phyloP scores from a whole-genome alignment of 2,113 vertebrate species.

The Nansenia antarctica region DNA sequence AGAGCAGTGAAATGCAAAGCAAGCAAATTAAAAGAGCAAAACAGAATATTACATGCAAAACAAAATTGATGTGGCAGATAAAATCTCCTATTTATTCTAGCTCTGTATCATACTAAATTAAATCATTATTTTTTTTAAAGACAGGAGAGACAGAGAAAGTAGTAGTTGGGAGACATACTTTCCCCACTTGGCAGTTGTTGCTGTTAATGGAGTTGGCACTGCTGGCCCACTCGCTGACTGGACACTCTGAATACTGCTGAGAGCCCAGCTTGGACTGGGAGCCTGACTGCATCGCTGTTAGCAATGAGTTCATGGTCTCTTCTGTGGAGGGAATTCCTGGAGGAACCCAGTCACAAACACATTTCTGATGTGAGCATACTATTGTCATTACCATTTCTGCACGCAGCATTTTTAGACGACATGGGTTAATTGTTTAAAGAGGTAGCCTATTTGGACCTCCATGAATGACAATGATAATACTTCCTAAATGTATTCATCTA shows the following conservation, averaged over 20 bases:
- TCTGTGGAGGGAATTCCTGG: slow-evolving; percentile 81
- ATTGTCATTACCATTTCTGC: too few species aligned
- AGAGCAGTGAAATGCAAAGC: slow-evolving; percentile 13
- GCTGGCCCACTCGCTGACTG: slow-evolving; percentile 81
- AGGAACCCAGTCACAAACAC: slow-evolving; percentile 22
- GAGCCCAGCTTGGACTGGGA: slow-evolving; percentile 73
- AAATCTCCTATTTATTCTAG: neutral
- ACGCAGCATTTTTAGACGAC: too few species aligned
- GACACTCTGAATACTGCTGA: slow-evolving; percentile 81
- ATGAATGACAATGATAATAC: too few species aligned
- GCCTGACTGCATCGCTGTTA: slow-evolving; percentile 75
- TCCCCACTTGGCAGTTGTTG: slow-evolving; percentile 79
- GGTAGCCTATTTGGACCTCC: too few species aligned
- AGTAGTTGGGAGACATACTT: slow-evolving; percentile 70
- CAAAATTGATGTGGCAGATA: slow-evolving; percentile 6
- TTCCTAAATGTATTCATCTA: too few species aligned
- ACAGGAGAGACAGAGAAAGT: neutral
- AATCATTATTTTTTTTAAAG: neutral
- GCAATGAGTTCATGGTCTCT: slow-evolving; percentile 79
- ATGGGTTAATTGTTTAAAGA: too few species aligned
- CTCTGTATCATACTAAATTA: neutral
- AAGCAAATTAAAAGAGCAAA: neutral
- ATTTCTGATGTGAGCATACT: too few species aligned
- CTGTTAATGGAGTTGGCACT: slow-evolving; percentile 69
- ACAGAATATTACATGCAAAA: slow-evolving; percentile 12